Evolutionary conservation across 2,888 invertebrate genomes (phyloP).

Genomic region (Dasypogon diadema): DNA sequence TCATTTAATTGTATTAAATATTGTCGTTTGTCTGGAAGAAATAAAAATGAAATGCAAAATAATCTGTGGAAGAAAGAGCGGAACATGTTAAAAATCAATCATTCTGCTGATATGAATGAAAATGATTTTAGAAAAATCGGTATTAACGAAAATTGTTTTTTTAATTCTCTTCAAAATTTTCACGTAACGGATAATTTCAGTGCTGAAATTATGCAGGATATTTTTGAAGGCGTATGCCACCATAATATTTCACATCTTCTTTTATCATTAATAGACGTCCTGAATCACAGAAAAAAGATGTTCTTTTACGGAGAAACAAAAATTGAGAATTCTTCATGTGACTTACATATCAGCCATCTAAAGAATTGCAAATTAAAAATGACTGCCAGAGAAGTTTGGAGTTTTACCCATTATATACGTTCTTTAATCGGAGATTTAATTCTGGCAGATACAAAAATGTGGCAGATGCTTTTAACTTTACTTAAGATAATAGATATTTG

Average conservation of each 20-base stretch:
- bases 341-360: not conserved
- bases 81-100: no score
- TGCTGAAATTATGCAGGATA: not conserved
- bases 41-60: not conserved
- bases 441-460: not conserved
- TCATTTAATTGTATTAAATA: no score
- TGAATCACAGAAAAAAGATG: not conserved
- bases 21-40: not conserved
- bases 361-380: not conserved
- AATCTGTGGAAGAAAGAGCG: not conserved
- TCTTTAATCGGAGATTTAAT: not conserved
- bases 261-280: not conserved
- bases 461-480: not conserved
- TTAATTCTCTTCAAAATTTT: not conserved
- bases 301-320: not conserved
- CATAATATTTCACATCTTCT: not conserved
- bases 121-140: not conserved
- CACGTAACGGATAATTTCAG: not conserved
- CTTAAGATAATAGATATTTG: not conserved
- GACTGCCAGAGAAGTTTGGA: not conserved
- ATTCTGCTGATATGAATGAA: not conserved
- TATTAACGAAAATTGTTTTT: not conserved
- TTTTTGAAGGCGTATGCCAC: not conserved
- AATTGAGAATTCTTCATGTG: not conserved
- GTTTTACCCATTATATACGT: not conserved